Percentiles rank a stretch among this genome's conserved stretches.
Conservation (phyloP, 2,797 vertebrate species). For the Falco columbarius region DNA sequence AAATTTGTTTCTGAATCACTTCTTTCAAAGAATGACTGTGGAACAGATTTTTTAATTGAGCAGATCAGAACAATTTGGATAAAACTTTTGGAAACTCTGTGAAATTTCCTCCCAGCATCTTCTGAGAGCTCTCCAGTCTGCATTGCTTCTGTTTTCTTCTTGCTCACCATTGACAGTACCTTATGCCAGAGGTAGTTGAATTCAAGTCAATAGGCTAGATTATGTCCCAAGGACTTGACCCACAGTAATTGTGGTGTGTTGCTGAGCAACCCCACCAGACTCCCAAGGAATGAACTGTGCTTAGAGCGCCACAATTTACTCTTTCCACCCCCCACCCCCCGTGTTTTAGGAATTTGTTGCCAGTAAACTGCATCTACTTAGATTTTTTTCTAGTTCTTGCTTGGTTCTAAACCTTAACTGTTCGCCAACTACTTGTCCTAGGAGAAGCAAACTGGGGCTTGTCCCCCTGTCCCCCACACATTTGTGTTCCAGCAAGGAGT, state of each 20-base stretch:
- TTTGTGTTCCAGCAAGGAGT: background rate
- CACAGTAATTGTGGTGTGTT: conserved; percentile 32
- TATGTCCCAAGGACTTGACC: conserved; percentile 59
- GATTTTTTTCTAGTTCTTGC: background rate
- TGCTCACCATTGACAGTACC: conserved; percentile 16
- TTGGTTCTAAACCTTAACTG: background rate
- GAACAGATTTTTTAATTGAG: background rate
- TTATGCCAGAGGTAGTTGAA: conserved; percentile 12
- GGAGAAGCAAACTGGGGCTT: background rate
- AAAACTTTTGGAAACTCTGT: background rate
- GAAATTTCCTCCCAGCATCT: background rate
- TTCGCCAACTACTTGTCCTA: background rate
- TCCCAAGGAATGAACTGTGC: conserved; percentile 22
- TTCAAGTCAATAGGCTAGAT: conserved; percentile 56
- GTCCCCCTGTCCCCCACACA: accelerated
- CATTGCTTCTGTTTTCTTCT: conserved; percentile 14
- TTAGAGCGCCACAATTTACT: background rate
- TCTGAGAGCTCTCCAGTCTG: background rate
- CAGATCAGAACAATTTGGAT: background rate
- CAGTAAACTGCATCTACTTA: background rate
- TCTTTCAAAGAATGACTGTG: background rate
- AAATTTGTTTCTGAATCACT: background rate
- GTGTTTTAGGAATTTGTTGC: conserved; percentile 8
- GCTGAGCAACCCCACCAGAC: conserved; percentile 8
- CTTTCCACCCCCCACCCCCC: no score